These are phyloP conservation scores for Polylopha cassiicola DNA, from an alignment of 2,888 invertebrate genomes.

Conservation along the genomic window DNA sequence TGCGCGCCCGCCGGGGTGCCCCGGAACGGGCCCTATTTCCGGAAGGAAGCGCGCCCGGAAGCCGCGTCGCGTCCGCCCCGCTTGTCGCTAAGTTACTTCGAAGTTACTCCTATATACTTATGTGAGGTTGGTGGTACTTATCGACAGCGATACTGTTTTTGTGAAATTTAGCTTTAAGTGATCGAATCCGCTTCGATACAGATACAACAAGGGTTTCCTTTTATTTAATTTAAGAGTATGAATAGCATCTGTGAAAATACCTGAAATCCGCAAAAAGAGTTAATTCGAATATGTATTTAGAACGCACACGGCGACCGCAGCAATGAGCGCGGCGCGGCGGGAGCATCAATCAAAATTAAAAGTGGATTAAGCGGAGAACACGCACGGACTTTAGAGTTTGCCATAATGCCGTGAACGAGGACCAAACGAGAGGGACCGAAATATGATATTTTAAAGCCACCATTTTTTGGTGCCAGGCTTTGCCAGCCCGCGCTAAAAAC, in stretches of 20 bases:
- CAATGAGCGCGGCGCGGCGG: constrained; percentile 35
- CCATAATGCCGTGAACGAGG: no score
- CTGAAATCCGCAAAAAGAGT: constrained; percentile 30
- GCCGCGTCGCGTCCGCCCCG: constrained; percentile 59
- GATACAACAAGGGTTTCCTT: no score
- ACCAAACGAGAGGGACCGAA: no score
- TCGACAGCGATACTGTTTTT: constrained; percentile 32
- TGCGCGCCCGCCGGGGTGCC: constrained; percentile 31
- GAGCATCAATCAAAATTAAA: constrained; percentile 74
- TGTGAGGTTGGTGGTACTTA: constrained; percentile 50
- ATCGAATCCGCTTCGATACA: no score
- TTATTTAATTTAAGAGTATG: no score
- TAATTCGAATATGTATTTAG: constrained; percentile 44
- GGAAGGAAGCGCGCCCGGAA: constrained; percentile 68
- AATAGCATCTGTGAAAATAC: no score
- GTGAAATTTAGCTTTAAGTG: no score
- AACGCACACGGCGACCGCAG: constrained; percentile 31
- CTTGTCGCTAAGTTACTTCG: constrained; percentile 44
- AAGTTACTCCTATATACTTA: constrained; percentile 30
- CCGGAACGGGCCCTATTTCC: constrained; percentile 75
- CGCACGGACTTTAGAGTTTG: constrained; percentile 16
- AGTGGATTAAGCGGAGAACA: constrained; percentile 57
- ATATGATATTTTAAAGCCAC: no score
- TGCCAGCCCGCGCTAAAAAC: no score
- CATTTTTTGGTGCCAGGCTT: no score